Conservation (phyloP, 2,888 invertebrate genomes). For the Gari tellinella region DNA sequence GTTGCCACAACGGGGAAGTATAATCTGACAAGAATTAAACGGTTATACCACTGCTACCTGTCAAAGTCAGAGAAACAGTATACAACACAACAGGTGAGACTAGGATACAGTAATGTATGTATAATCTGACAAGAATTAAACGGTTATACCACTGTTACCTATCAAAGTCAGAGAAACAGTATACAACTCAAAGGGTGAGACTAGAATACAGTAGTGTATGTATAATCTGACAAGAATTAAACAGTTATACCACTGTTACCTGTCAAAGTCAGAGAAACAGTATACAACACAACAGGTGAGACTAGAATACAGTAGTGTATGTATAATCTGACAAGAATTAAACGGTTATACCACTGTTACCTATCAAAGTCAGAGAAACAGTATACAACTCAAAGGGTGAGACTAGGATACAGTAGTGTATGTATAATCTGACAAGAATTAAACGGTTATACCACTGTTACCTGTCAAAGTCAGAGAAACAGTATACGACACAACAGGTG, state of each 20-base stretch:
- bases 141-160: conserved; percentile 40
- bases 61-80: conserved; percentile 36
- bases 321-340: conserved; percentile 28
- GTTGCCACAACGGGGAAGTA: conserved; percentile 39
- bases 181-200: too few relatives aligned
- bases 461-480: conserved; percentile 35
- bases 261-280: conserved; percentile 35
- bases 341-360: conserved; percentile 36
- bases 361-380: conserved; percentile 38
- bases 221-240: conserved; percentile 28
- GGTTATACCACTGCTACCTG: conserved; percentile 39
- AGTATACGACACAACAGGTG: too few relatives aligned
- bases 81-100: too few relatives aligned
- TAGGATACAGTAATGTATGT: too few relatives aligned
- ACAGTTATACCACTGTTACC: conserved; percentile 36
- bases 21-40: conserved; percentile 25
- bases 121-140: conserved; percentile 31
- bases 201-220: too few relatives aligned
- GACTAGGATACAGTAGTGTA: too few relatives aligned
- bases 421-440: conserved; percentile 32
- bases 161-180: conserved; percentile 36
- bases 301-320: too few relatives aligned
- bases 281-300: too few relatives aligned
- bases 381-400: too few relatives aligned
- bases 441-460: conserved; percentile 39